phyloP scores from a whole-genome alignment of 2,113 vertebrate species.

The Panthera tigris region DNA sequence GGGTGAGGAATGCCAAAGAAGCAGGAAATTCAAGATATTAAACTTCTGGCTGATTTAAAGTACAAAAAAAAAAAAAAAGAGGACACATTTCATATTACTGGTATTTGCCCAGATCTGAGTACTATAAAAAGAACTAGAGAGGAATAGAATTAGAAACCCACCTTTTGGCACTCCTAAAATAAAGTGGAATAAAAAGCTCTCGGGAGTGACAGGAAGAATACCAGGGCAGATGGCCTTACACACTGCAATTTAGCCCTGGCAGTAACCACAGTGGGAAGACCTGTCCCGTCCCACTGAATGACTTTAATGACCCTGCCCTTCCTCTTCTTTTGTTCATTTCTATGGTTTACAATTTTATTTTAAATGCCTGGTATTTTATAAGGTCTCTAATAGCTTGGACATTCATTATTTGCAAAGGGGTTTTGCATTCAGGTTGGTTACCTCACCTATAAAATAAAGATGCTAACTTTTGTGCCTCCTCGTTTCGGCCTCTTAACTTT shows the following conservation, averaged over 20 bases:
- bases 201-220: background rate
- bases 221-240: background rate
- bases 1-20: background rate
- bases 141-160: conserved; percentile 53
- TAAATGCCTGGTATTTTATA: background rate
- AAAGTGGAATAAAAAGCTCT: conserved; percentile 1
- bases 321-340: conserved; percentile 37
- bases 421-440: too few relatives aligned
- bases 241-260: conserved; percentile 44
- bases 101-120: background rate
- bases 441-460: background rate
- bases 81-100: background rate
- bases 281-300: background rate
- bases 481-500: background rate
- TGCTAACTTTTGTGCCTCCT: background rate
- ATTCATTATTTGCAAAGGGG: background rate
- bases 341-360: background rate
- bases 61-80: background rate
- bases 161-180: conserved; percentile 54
- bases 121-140: conserved; percentile 59
- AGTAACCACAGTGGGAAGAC: background rate
- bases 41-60: background rate
- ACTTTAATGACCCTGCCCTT: background rate
- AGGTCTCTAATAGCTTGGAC: background rate
- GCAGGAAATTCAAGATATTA: background rate